phyloP scores from a whole-genome alignment of 2,888 invertebrate species.

The Cephus sareptanus region DNA sequence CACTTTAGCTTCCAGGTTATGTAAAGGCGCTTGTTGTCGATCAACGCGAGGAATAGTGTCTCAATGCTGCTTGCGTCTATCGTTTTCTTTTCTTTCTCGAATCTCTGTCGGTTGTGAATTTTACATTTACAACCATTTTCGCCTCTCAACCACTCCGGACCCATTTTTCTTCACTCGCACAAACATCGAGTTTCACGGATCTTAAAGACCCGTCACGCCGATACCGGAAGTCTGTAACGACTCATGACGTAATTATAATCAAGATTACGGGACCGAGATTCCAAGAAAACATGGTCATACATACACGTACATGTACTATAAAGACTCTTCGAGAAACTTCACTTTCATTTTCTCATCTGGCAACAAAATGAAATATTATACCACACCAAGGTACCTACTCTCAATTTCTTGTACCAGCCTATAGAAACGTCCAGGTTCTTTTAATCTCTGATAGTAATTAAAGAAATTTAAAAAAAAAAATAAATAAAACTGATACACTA shows the following conservation, averaged over 20 bases:
- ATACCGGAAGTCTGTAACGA: not conserved
- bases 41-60: not conserved
- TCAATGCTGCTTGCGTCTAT: not conserved
- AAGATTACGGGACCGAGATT: not conserved
- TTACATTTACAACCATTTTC: not conserved
- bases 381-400: not conserved
- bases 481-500: not conserved
- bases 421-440: not conserved
- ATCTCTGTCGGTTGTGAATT: not conserved
- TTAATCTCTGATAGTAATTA: not conserved
- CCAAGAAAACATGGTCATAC: not conserved
- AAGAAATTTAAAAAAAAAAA: not conserved
- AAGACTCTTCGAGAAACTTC: not conserved
- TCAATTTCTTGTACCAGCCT: not conserved
- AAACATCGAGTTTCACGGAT: not conserved
- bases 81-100: not conserved
- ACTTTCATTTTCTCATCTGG: not conserved
- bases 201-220: not conserved
- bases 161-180: not conserved
- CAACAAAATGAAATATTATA: not conserved
- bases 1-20: slow-evolving; percentile 51
- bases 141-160: not conserved
- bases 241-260: not conserved
- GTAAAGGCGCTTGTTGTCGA: slow-evolving; percentile 33
- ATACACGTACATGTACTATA: not conserved